Evolutionary conservation across 30 jellyfish, hydroid and myxozoan species (phyloP).

Genomic region (Pelagia noctiluca): DNA sequence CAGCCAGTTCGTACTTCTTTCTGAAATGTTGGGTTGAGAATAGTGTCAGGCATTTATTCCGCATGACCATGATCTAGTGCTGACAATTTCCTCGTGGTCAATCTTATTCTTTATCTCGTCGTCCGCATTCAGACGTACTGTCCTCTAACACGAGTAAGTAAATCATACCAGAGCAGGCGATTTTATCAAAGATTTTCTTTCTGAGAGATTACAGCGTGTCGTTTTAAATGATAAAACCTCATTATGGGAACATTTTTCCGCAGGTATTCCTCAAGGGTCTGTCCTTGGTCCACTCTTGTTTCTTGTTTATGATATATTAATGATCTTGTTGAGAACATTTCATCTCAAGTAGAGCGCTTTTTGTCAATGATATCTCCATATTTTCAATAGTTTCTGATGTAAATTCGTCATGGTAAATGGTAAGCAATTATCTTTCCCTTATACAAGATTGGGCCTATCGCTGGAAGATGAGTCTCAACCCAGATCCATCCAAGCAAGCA

Average conservation of each 20-base stretch:
- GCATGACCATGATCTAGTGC: too few relatives aligned
- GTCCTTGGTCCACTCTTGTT: slow-evolving; percentile 32
- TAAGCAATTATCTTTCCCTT: slow-evolving; percentile 20
- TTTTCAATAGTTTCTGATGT: neutral
- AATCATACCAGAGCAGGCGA: too few relatives aligned
- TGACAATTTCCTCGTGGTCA: too few relatives aligned
- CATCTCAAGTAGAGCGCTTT: slow-evolving; percentile 13
- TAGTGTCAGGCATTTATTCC: too few relatives aligned
- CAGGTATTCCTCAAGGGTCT: slow-evolving; percentile 8
- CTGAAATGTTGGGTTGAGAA: too few relatives aligned
- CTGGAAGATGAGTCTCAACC: slow-evolving; percentile 49
- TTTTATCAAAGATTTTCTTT: too few relatives aligned
- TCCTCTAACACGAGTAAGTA: too few relatives aligned
- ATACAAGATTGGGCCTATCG: slow-evolving; percentile 42
- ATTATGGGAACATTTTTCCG: neutral
- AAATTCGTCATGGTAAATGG: neutral
- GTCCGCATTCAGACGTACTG: too few relatives aligned
- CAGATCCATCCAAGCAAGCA: slow-evolving; percentile 30
- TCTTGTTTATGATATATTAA: slow-evolving; percentile 27
- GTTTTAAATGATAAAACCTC: neutral
- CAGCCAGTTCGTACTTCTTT: too few relatives aligned
- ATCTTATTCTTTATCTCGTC: too few relatives aligned
- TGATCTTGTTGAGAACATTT: slow-evolving; percentile 17
- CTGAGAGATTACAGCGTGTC: too few relatives aligned
- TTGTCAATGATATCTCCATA: slow-evolving; percentile 2